These are phyloP conservation scores for Drosophila merina DNA, from an alignment of 2,888 invertebrate species.

Conservation along the genomic window DNA sequence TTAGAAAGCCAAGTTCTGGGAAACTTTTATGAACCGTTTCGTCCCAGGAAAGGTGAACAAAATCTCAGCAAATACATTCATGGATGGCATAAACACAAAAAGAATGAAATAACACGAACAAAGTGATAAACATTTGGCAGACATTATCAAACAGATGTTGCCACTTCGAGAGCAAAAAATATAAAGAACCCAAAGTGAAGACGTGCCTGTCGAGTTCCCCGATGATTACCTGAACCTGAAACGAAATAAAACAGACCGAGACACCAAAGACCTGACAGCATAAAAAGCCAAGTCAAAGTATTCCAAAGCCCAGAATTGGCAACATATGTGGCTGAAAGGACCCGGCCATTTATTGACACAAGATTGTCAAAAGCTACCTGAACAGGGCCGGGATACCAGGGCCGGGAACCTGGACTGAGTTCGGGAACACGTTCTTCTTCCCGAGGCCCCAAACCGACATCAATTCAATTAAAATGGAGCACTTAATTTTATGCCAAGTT, in stretches of 20 bases:
- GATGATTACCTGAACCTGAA: conserved; percentile 33
- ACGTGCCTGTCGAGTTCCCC: conserved; percentile 41
- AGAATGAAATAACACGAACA: conserved; percentile 21
- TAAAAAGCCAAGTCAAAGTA: conserved; percentile 41
- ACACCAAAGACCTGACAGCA: conserved; percentile 10
- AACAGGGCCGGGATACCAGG: conserved; percentile 2
- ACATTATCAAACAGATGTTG: conserved; percentile 45
- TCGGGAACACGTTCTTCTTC: conserved; percentile 19
- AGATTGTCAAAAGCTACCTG: conserved; percentile 51
- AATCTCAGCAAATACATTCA: conserved; percentile 39
- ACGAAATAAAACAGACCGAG: conserved; percentile 35
- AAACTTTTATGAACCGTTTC: conserved; percentile 24
- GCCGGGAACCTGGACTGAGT: neutral
- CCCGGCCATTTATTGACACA: conserved; percentile 55
- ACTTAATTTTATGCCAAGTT: conserved; percentile 77
- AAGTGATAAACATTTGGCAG: conserved; percentile 45
- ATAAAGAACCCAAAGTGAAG: conserved; percentile 24
- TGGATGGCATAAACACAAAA: conserved; percentile 32
- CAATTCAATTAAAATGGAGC: conserved; percentile 76
- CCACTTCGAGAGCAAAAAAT: conserved; percentile 13
- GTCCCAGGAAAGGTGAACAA: conserved; percentile 7
- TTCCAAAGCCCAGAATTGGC: conserved; percentile 53
- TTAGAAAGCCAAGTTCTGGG: neutral
- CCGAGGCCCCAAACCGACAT: conserved; percentile 30
- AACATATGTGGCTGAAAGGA: conserved; percentile 61